These are phyloP conservation scores for Scaptomyza caliginosa DNA, from an alignment of 2,888 invertebrate species.

Conservation along the genomic window DNA sequence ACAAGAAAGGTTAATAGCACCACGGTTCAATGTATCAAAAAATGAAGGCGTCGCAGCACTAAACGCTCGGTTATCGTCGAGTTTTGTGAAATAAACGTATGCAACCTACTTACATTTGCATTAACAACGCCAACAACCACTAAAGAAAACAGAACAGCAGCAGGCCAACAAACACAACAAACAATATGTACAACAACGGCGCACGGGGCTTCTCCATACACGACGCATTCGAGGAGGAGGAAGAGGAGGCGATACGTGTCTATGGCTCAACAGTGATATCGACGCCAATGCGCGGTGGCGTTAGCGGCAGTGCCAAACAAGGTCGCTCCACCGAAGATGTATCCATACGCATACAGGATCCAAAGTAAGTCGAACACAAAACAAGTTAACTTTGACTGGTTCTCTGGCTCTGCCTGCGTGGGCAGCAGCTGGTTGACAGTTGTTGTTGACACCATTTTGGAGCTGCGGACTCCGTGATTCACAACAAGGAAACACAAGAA, in stretches of 20 bases:
- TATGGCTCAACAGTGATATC: slow-evolving; percentile 91
- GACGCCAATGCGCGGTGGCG: slow-evolving; percentile 87
- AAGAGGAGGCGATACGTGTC: slow-evolving; percentile 92
- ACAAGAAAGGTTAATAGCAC: slow-evolving; percentile 32
- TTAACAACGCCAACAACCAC: slow-evolving; percentile 37
- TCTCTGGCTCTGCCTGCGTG: slow-evolving; percentile 39
- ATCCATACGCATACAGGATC: slow-evolving; percentile 85
- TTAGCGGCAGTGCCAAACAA: slow-evolving; percentile 81
- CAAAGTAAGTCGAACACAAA: slow-evolving; percentile 79
- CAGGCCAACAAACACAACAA: slow-evolving; percentile 24
- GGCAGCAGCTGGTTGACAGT: slow-evolving; percentile 44
- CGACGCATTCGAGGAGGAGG: slow-evolving; percentile 93
- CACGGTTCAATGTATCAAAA: slow-evolving; percentile 41
- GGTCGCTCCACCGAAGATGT: slow-evolving; percentile 86
- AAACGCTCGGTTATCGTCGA: slow-evolving; percentile 30
- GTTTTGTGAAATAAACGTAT: slow-evolving; percentile 34
- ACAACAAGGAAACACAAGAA: slow-evolving; percentile 24
- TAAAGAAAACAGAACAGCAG: slow-evolving; percentile 49
- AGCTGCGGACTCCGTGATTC: slow-evolving; percentile 12
- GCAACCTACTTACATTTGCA: slow-evolving; percentile 40
- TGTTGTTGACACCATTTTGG: slow-evolving; percentile 66
- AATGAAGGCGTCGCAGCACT: slow-evolving; percentile 52
- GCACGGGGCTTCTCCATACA: slow-evolving; percentile 89
- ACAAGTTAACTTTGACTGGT: slow-evolving; percentile 39
- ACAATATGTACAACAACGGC: slow-evolving; percentile 74